Base-by-base conservation (phyloP, 2,797 vertebrate genomes). In the Onychomys torridus region DNA sequence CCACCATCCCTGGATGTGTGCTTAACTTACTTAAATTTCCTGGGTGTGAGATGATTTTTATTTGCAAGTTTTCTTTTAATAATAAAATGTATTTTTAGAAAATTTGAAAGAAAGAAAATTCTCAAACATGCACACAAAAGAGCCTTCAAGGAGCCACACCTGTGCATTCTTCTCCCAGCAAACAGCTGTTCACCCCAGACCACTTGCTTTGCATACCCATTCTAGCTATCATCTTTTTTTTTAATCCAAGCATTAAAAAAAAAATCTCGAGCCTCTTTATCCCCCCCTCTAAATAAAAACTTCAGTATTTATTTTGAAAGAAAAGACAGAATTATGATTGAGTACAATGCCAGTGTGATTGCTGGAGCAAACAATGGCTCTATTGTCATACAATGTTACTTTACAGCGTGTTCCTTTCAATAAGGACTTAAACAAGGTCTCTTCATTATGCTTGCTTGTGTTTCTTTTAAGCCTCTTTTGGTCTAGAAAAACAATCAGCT, bases 231-330 rank as follows among this genome's bases (percentile, higher is more conserved):
- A 55, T 25, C 5, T 27, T 57, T 71, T 79, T 76, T 27, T 12
- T 82, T n/a, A 5, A 29, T 40, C 37, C 21, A 40, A 73, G 71
- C 40, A 73, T 93, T 91, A 93, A 69, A 89, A 96, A 52, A 49
- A n/a, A n/a, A 93, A 77, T 19, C 34, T 46, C 34, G 86, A 86
- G 63, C 71, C 37, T 46, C 11, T 49, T 85, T 65, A 95, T 96
- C 84, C 95, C 23, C 23, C 85, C 34, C 12, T 75, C 43, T 95
- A 78, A 95, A 49, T 94, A 52, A 52, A 52, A 52, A 87, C 91
- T 87, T 83, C 63, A 92, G 27, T 63, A 76, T 95, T 90, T 57
- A 87, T 75, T 71, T 95, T 88, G 75, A 75, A 89, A 81, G 63
- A 63, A 71, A 94, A 61, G 61, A 63, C 6, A 55, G 27, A 65